A percentile compares a stretch with the other conserved stretches of the same genome.
Conservation (phyloP, 2,113 vertebrate genomes). For the Xenus cinereus region DNA sequence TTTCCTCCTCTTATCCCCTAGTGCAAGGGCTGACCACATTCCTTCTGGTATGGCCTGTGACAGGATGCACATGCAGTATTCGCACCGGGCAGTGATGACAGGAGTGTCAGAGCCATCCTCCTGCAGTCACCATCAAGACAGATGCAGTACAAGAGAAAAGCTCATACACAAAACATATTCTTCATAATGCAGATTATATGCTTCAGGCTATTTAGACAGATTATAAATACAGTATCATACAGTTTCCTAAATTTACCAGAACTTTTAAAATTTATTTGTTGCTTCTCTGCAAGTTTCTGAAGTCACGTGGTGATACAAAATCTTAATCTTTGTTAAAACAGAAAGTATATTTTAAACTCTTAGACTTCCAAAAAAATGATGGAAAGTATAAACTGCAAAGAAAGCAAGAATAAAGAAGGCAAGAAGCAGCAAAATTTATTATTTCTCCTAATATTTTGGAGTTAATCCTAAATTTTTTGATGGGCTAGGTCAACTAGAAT, state of each 20-base stretch:
- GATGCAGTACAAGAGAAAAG: background rate
- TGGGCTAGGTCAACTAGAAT: background rate
- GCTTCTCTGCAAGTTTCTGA: background rate
- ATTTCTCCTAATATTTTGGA: background rate
- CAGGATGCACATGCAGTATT: background rate
- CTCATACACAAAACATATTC: background rate
- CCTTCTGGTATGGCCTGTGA: background rate
- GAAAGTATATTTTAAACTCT: background rate
- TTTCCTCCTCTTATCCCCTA: background rate
- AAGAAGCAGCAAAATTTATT: background rate
- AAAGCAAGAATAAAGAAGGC: background rate
- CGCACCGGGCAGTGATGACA: background rate
- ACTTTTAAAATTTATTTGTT: background rate
- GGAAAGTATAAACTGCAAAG: background rate
- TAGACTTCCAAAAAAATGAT: background rate
- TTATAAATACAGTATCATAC: background rate
- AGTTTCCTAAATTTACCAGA: background rate
- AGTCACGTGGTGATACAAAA: background rate
- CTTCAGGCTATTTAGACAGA: background rate
- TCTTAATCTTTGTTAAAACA: background rate
- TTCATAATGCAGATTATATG: background rate
- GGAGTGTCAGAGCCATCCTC: background rate
- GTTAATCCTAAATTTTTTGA: background rate
- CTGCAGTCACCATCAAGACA: background rate
- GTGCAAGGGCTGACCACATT: background rate